A percentile compares a stretch with the other conserved stretches of the same genome.
Evolutionary conservation across 2,113 vertebrate genomes (phyloP).

Genomic region (Corvus moneduloides): DNA sequence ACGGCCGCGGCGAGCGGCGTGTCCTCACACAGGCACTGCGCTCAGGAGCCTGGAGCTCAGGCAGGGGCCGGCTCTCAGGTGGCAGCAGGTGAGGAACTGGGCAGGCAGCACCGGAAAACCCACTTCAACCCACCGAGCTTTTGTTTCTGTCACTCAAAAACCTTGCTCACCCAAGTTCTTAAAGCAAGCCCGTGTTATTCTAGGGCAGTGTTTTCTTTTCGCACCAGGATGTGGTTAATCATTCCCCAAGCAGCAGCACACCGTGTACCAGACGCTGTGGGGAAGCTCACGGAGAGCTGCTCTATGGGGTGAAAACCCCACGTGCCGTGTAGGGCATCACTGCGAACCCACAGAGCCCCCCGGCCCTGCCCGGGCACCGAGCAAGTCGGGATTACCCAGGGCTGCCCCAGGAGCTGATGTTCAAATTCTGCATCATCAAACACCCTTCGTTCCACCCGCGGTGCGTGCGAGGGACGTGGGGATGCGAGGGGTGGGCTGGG

Average conservation of each 20-base stretch:
- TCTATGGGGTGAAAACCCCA: background rate
- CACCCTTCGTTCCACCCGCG: rapidly evolving
- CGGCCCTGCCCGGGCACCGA: rapidly evolving
- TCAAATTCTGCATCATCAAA: background rate
- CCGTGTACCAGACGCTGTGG: background rate
- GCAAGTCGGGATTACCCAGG: rapidly evolving
- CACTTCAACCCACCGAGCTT: rapidly evolving
- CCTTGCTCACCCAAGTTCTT: background rate
- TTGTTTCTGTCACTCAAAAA: background rate
- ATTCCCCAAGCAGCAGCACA: slow-evolving; percentile 30
- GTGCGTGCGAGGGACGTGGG: rapidly evolving
- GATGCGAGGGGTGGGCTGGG: background rate
- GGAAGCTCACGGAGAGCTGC: background rate
- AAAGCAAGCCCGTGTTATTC: background rate
- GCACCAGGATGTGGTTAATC: slow-evolving; percentile 51
- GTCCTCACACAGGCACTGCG: rapidly evolving
- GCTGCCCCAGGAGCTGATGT: background rate
- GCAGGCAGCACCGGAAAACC: background rate
- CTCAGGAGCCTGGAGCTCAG: background rate
- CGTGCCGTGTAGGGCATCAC: rapidly evolving
- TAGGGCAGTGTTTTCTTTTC: background rate
- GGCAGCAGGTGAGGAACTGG: background rate
- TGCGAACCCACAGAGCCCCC: rapidly evolving
- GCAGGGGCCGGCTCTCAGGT: background rate
- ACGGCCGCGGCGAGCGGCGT: background rate